phyloP scores from a whole-genome alignment of 2,113 vertebrate genomes.

The Microtus oregoni region DNA sequence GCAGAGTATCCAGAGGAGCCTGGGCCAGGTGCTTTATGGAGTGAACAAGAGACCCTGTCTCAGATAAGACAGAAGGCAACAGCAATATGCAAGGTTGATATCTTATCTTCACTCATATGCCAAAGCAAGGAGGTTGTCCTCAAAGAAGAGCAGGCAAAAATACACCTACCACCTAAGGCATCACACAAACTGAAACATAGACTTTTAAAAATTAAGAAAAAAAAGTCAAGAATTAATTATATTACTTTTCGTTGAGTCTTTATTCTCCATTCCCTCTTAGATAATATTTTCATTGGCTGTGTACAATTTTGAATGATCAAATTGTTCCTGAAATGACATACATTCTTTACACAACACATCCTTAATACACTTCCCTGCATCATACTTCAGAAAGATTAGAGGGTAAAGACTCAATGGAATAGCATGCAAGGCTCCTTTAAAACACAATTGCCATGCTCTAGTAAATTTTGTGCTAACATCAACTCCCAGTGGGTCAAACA shows the following conservation, averaged over 20 bases:
- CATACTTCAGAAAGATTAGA: neutral
- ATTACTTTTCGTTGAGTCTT: neutral
- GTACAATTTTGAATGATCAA: neutral
- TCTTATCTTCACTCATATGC: too few species aligned
- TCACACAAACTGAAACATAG: neutral
- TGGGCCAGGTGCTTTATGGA: too few species aligned
- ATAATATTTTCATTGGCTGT: neutral
- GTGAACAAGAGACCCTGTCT: too few species aligned
- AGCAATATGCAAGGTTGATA: too few species aligned
- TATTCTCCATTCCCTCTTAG: neutral
- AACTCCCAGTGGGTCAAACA: neutral
- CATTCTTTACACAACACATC: neutral
- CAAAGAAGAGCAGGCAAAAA: neutral
- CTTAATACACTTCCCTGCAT: fast-evolving
- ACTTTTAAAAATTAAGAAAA: neutral
- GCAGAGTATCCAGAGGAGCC: too few species aligned
- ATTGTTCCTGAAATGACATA: neutral
- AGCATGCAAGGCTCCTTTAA: neutral
- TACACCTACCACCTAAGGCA: neutral
- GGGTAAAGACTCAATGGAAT: neutral
- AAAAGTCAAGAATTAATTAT: neutral
- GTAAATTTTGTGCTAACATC: neutral
- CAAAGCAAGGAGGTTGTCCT: too few species aligned
- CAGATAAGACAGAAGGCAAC: too few species aligned
- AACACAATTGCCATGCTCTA: neutral